phyloP scores from a whole-genome alignment of 2,797 vertebrate species.

The Anguilla marmorata region DNA sequence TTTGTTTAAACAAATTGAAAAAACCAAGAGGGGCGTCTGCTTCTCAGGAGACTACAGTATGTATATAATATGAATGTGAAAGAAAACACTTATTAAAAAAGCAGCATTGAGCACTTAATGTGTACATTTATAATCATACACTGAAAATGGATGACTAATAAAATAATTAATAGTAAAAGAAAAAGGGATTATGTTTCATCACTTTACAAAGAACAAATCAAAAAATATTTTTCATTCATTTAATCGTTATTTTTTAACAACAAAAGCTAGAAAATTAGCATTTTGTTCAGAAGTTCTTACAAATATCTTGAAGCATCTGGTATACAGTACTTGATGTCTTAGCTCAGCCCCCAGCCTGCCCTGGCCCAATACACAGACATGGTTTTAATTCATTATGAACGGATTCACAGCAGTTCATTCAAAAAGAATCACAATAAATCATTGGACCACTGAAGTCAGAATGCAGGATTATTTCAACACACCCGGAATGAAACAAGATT shows the following conservation, averaged over 20 bases:
- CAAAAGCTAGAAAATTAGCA: conserved; percentile 19
- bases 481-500: not conserved
- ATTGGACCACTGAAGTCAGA: not conserved
- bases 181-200: not conserved
- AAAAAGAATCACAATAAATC: not conserved
- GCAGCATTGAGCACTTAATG: not conserved
- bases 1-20: not conserved
- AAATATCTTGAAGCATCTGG: not conserved
- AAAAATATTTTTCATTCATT: not conserved
- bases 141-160: not conserved
- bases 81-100: not conserved
- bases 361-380: not conserved
- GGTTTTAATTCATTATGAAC: not conserved
- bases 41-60: not conserved
- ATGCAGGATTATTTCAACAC: not conserved
- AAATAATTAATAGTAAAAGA: not conserved
- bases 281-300: not conserved
- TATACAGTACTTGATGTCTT: not conserved
- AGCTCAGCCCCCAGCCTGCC: not conserved
- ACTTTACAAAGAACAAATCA: not conserved
- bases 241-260: not conserved
- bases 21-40: not conserved
- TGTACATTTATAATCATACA: not conserved
- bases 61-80: not conserved
- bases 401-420: not conserved